Evolutionary conservation across 2,113 vertebrate species (phyloP).

Genomic region (Muntiacus muntjak): DNA sequence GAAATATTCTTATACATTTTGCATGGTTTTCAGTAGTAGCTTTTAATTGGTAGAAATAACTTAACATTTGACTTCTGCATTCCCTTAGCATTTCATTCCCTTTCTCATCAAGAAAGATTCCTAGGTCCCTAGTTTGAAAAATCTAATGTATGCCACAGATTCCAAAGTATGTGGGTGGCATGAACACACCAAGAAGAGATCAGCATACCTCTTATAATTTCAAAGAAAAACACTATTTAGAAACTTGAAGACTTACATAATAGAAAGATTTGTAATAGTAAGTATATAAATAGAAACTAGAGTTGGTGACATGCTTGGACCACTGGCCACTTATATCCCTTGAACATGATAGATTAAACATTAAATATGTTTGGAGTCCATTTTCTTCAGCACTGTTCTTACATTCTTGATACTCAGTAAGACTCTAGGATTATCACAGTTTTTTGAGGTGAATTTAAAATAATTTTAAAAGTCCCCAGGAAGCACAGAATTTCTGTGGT

Average conservation of each 20-base stretch:
- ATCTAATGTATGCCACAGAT: background rate
- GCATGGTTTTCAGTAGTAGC: background rate
- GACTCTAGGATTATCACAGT: background rate
- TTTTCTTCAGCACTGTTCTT: background rate
- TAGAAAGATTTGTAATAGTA: background rate
- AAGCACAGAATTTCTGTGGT: background rate
- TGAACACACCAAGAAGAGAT: background rate
- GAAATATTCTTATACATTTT: background rate
- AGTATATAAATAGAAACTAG: background rate
- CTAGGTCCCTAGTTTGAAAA: background rate
- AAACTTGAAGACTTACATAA: background rate
- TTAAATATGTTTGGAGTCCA: background rate
- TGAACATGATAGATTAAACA: constrained; percentile 26
- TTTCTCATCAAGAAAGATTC: background rate
- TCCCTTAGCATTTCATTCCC: background rate
- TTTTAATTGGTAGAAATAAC: constrained; percentile 41
- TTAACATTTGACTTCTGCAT: constrained; percentile 18
- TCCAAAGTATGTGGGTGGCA: background rate
- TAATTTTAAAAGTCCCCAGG: constrained; percentile 31
- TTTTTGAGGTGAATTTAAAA: constrained; percentile 53
- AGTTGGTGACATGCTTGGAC: background rate
- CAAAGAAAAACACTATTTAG: background rate
- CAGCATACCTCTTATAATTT: background rate
- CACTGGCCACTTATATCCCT: background rate
- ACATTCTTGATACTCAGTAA: background rate